Evolutionary conservation across 1,140 invertebrate genomes (phyloP).

Genomic region (Caenorhabditis inopinata): DNA sequence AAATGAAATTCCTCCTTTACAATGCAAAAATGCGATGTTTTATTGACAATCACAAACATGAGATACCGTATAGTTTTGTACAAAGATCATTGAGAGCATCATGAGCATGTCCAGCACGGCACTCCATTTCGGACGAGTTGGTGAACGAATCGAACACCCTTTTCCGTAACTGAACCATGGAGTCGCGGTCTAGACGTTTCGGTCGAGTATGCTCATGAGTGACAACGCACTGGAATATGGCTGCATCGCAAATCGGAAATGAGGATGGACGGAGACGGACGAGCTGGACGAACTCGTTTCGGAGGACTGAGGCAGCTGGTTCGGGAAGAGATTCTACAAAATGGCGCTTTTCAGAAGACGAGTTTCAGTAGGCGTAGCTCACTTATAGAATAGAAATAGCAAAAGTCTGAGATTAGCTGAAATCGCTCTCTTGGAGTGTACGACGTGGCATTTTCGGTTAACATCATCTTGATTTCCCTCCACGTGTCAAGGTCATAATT

Average conservation of each 20-base stretch:
- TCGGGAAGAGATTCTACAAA: constrained; percentile 21
- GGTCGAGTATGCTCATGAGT: not conserved
- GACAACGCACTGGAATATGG: not conserved
- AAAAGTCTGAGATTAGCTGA: constrained; percentile 40
- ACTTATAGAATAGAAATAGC: constrained; percentile 33
- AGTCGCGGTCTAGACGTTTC: not conserved
- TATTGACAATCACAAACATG: constrained; percentile 19
- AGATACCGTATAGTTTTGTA: constrained; percentile 31
- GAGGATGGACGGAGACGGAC: constrained; percentile 25
- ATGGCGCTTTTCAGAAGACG: not conserved
- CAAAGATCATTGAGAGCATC: constrained; percentile 43
- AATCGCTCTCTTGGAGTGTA: constrained; percentile 27
- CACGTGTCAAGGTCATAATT: constrained; percentile 42
- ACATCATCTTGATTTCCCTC: constrained; percentile 2
- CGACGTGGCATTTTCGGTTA: constrained; percentile 35
- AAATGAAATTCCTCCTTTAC: no score
- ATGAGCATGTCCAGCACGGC: constrained; percentile 24
- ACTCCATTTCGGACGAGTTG: constrained; percentile 32
- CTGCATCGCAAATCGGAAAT: constrained; percentile 36
- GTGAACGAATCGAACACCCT: constrained; percentile 21
- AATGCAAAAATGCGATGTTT: no score
- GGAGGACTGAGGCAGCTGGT: constrained; percentile 24
- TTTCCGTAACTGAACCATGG: not conserved
- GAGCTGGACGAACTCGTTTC: constrained; percentile 29
- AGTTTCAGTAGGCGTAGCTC: not conserved